phyloP scores from a whole-genome alignment of 2,797 vertebrate species.

The Mus minutoides region DNA sequence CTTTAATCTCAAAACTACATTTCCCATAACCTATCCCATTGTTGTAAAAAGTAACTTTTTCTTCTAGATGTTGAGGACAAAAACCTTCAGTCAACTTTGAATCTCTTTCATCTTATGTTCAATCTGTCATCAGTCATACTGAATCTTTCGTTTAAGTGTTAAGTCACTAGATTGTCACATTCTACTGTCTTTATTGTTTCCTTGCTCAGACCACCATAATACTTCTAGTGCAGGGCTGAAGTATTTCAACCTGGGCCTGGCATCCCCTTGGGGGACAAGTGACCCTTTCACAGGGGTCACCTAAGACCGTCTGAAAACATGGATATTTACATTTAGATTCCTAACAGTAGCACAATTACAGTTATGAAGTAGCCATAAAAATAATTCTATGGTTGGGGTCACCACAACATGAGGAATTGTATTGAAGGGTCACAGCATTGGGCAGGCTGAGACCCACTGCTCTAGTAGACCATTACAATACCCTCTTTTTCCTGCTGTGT shows the following conservation, averaged over 20 bases:
- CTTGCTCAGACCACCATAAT: background rate
- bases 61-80: background rate
- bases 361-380: background rate
- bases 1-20: background rate
- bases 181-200: background rate
- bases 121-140: background rate
- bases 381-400: background rate
- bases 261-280: background rate
- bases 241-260: background rate
- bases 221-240: background rate
- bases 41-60: slow-evolving; percentile 8
- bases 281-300: background rate
- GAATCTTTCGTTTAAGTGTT: slow-evolving; percentile 13
- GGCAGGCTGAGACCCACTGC: background rate
- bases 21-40: background rate
- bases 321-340: background rate
- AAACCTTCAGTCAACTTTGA: slow-evolving; percentile 8
- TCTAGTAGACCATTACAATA: background rate
- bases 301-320: background rate
- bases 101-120: background rate
- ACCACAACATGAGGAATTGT: background rate
- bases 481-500: background rate
- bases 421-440: background rate
- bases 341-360: background rate
- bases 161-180: slow-evolving; percentile 14